Evolutionary conservation across 2,888 invertebrate species (phyloP).

Genomic region (Ectemnius cavifrons): DNA sequence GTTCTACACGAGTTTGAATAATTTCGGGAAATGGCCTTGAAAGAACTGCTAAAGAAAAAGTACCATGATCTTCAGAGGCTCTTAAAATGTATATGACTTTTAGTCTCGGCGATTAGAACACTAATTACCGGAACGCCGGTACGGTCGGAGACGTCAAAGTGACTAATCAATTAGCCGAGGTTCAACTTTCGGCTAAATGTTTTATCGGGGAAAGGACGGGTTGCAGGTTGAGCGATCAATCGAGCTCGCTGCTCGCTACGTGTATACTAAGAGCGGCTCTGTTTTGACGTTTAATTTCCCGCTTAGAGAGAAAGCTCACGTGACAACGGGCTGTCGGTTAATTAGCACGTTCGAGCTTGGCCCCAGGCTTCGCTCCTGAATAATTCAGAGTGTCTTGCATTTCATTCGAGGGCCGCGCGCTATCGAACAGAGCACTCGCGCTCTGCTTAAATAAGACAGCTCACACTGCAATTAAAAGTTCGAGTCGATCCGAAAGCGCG

Average conservation of each 20-base stretch:
- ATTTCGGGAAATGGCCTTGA: too few relatives aligned
- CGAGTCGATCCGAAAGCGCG: neutral
- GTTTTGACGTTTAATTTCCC: slow-evolving; percentile 46
- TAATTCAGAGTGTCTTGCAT: slow-evolving; percentile 52
- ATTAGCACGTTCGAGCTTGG: slow-evolving; percentile 55
- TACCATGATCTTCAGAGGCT: too few relatives aligned
- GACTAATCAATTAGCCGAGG: slow-evolving; percentile 2
- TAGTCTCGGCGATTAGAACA: too few relatives aligned
- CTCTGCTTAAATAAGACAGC: neutral
- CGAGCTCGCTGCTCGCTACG: slow-evolving; percentile 5
- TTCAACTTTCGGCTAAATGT: neutral
- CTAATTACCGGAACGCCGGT: too few relatives aligned
- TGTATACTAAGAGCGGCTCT: slow-evolving; percentile 9
- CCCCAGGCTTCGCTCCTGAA: slow-evolving; percentile 46
- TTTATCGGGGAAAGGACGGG: slow-evolving; percentile 15
- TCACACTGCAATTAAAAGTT: slow-evolving; percentile 12
- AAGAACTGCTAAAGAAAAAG: too few relatives aligned
- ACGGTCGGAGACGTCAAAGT: neutral
- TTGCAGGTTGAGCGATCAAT: slow-evolving; percentile 14
- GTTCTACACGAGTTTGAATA: too few relatives aligned
- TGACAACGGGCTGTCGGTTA: slow-evolving; percentile 56
- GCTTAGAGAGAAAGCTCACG: slow-evolving; percentile 55
- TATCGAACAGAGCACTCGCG: slow-evolving; percentile 26
- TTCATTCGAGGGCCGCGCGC: slow-evolving; percentile 26
- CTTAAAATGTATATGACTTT: too few relatives aligned